Evolutionary conservation across 2,113 vertebrate genomes (phyloP), one percentile per base, ranked within the genome.

Genomic region (Engraulis encrasicolus): DNA sequence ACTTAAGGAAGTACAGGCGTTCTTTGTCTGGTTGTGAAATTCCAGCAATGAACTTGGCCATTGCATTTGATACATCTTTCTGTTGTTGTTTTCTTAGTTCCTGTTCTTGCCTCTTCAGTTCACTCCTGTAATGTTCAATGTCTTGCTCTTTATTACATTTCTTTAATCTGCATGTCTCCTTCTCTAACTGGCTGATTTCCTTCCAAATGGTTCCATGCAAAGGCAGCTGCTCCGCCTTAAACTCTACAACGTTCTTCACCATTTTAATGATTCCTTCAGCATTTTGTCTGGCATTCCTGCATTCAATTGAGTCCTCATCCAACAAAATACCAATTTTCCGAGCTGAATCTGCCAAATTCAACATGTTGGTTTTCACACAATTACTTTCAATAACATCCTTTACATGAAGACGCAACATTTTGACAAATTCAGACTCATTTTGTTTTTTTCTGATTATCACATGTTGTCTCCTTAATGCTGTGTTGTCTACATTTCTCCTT

Each of bases 161-260:
- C 9, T 18, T 45, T 0, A 92, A 78, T 4, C 91, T 87, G 34
- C 84, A 87, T 15, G 37, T 45, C 31, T 92, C 90, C 23, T 85
- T 91, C 82, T 92, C 88, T 17, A 89, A 37, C 84, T 86, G 83
- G 18, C 89, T 86, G 23, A 90, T 0, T 6, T 85, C 81, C 85
- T 90, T 91, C 87, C 85, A 90, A 14, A 79, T 31, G 36, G 82
- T 38, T 90, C 36, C 0, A 80, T n/a, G n/a, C n/a, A n/a, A n/a
- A n/a, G n/a, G n/a, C n/a, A n/a, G n/a, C n/a, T n/a, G n/a, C n/a
- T n/a, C 50, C 1, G 45, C 36, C 85, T 92, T 92, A 78, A 87
- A 92, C 31, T 85, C 6, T 6, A 82, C 2, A 40, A 82, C 81
- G 45, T 85, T 18, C n/a, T 6, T 27, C 9, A 90, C 34, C 88